Conservation (phyloP, 2,113 vertebrate genomes). For the Menura novaehollandiae region DNA sequence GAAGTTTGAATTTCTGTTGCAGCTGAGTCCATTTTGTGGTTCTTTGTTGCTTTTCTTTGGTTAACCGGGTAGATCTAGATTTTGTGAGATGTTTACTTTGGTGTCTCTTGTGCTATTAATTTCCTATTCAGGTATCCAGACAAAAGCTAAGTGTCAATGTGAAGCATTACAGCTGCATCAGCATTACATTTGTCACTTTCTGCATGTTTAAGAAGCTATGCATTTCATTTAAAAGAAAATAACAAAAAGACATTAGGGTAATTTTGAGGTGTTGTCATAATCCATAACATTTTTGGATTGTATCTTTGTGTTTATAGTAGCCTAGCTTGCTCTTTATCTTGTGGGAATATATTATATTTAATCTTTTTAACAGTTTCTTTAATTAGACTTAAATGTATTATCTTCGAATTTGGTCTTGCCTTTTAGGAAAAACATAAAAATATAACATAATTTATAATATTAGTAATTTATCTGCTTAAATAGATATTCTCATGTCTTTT, state of each 20-base stretch:
- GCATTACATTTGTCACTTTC: background rate
- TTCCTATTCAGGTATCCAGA: conserved; percentile 7
- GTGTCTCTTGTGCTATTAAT: conserved; percentile 5
- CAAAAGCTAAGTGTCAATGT: background rate
- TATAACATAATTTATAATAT: background rate
- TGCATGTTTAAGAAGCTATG: background rate
- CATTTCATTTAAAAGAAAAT: background rate
- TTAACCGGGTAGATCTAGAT: background rate
- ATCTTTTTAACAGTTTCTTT: background rate
- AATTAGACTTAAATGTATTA: background rate
- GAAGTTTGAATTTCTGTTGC: background rate
- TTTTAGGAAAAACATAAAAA: background rate
- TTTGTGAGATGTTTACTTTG: background rate
- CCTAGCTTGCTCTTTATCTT: background rate
- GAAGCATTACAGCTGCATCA: background rate
- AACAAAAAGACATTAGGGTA: background rate
- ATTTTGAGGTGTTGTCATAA: background rate
- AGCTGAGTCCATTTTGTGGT: background rate
- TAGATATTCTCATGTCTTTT: background rate
- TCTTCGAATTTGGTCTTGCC: background rate
- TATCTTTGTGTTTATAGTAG: background rate
- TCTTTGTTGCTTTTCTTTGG: background rate
- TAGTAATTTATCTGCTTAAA: background rate
- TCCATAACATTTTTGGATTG: background rate
- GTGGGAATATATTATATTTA: background rate